A percentile compares a stretch with the other conserved stretches of the same genome.
phyloP scores from a whole-genome alignment of 2,888 invertebrate species.

The Nymphalis c-album region DNA sequence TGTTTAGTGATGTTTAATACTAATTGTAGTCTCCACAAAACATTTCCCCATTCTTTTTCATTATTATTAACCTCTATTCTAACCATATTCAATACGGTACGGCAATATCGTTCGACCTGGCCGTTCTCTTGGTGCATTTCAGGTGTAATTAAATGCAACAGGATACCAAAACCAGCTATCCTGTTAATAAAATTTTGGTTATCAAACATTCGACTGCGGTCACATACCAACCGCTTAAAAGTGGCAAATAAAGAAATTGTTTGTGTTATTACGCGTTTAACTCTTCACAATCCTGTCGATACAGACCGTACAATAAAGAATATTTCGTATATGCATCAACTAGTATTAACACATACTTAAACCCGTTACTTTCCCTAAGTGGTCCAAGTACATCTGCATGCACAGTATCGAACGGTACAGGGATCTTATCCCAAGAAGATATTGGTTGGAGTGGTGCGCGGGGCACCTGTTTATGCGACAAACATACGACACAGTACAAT shows the following conservation, averaged over 20 bases:
- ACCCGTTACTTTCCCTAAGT: conserved; percentile 17
- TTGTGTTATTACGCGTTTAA: conserved; percentile 39
- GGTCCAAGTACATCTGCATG: conserved; percentile 21
- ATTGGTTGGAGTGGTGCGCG: conserved; percentile 22
- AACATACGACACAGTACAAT: conserved; percentile 22
- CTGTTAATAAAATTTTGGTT: conserved; percentile 10
- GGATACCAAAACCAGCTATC: conserved; percentile 21
- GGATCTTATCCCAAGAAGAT: conserved; percentile 11
- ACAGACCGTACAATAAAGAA: conserved; percentile 28
- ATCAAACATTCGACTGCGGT: conserved; percentile 32
- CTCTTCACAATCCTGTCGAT: too few species aligned
- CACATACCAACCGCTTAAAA: conserved; percentile 25
- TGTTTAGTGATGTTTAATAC: too few species aligned
- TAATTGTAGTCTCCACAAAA: too few species aligned
- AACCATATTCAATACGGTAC: too few species aligned
- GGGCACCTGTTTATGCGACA: conserved; percentile 34
- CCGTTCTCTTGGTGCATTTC: too few species aligned
- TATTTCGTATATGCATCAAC: conserved; percentile 30
- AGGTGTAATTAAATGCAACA: too few species aligned
- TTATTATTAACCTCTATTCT: too few species aligned
- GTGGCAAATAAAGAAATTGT: conserved; percentile 30
- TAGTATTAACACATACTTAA: conserved; percentile 20
- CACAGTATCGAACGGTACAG: conserved; percentile 3
- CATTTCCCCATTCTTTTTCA: too few species aligned
- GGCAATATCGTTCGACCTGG: too few species aligned